These are phyloP conservation scores for Macrobrachium rosenbergii DNA, from an alignment of 1,140 invertebrate species.

Conservation along the genomic window DNA sequence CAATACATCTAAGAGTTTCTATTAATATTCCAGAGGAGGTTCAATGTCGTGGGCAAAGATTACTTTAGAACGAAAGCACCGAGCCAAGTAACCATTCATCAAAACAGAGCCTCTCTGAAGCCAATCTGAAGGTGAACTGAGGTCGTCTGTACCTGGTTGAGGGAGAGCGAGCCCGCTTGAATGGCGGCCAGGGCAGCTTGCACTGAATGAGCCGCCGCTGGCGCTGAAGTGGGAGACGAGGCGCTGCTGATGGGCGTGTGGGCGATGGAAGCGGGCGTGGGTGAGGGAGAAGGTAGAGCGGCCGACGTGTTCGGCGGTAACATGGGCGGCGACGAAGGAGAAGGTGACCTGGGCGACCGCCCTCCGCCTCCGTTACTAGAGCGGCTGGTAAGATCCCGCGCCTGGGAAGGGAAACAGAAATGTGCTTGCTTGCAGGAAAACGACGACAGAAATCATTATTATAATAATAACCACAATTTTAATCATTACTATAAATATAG, in stretches of 20 bases:
- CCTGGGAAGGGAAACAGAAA: conserved; percentile 24
- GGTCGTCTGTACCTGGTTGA: conserved; percentile 71
- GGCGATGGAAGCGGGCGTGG: conserved; percentile 51
- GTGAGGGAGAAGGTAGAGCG: conserved; percentile 58
- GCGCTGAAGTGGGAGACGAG: conserved; percentile 33
- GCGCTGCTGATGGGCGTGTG: conserved; percentile 45
- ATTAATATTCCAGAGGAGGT: too few species aligned
- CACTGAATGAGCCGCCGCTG: conserved; percentile 69
- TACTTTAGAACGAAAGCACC: too few species aligned
- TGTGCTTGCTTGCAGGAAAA: not conserved
- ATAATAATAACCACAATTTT: not conserved
- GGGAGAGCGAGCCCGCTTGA: conserved; percentile 76
- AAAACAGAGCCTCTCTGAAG: too few species aligned
- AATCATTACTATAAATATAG: not conserved
- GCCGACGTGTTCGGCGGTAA: conserved; percentile 47
- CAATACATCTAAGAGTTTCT: too few species aligned
- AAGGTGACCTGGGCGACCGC: conserved; percentile 41
- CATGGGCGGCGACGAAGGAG: conserved; percentile 62
- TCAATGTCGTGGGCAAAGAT: too few species aligned
- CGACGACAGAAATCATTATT: not conserved
- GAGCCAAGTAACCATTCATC: too few species aligned
- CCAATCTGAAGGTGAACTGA: too few species aligned
- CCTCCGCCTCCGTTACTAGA: conserved; percentile 53
- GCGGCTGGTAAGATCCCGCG: conserved; percentile 56
- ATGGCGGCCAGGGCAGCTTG: conserved; percentile 77